Conservation (phyloP, 2,797 vertebrate genomes). For the Leuciscus waleckii region DNA sequence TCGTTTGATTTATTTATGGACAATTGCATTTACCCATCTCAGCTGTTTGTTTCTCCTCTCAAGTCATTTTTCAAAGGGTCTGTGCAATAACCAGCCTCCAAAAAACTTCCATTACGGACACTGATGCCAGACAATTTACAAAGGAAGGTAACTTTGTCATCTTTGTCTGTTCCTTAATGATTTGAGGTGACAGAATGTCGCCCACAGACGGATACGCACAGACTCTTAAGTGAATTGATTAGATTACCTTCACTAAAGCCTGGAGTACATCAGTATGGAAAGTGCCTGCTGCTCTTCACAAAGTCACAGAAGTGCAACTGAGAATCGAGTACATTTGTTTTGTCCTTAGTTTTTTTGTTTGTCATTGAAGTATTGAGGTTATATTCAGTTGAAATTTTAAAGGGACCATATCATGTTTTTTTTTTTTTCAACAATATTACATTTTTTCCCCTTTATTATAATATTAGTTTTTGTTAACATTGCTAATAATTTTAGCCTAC, state of each 20-base stretch:
- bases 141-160: constrained; percentile 35
- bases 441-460: background rate
- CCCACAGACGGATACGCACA: background rate
- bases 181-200: constrained; percentile 12
- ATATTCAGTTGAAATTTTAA: background rate
- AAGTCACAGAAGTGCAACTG: background rate
- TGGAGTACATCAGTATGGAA: constrained; percentile 2
- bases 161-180: background rate
- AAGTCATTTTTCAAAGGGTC: constrained; percentile 37
- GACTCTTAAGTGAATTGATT: constrained; percentile 20
- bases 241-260: background rate
- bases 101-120: constrained; percentile 35
- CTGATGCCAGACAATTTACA: background rate
- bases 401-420: background rate
- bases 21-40: constrained; percentile 34
- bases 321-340: background rate
- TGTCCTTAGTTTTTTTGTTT: constrained; percentile 9
- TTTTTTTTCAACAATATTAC: background rate
- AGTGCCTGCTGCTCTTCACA: background rate
- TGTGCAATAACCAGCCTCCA: constrained; percentile 25
- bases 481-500: background rate
- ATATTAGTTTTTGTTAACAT: background rate
- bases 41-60: constrained; percentile 49
- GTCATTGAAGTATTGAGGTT: constrained; percentile 2
- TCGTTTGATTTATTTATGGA: constrained; percentile 37